Base-by-base conservation (phyloP, 1,140 invertebrate species). In the Macrosteles quadrilineatus region DNA sequence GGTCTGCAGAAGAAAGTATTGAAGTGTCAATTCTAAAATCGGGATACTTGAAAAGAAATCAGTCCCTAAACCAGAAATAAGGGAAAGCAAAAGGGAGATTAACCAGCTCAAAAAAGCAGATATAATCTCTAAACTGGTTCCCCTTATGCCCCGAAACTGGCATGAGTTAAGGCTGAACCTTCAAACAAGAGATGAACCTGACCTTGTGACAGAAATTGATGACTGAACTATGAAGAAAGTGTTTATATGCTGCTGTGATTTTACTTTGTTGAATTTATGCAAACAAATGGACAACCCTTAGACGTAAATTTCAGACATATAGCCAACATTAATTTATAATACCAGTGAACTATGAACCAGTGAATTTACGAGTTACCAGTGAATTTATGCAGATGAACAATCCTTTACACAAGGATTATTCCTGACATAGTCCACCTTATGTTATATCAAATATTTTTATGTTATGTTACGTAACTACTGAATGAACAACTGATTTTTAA, bases 141-240 rank as follows among this genome's bases (percentile, higher is more conserved):
- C 57, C 4, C 29, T 62, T 6, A 62, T 62, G 57, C 57, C 57
- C 21, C 3, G 27, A 62, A 62, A 62, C 29, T 11, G 21, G 19
- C 21, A 30, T 11, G 29, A 4, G 19, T 62, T 62, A 6, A 25
- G 29, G 57, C 19, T 27, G 11, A 62, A 31, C 27, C 57, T 62
- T 30, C 3, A 25, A 6, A 19, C 29, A 62, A 62, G 57, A 25
- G 57, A 62, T 4, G 57, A 62, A 23, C 14, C 57, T 62, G 21
- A 62, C 57, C 57, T 62, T 62, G 19, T 62, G 2, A 62, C 57
- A 30, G 29, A 62, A 3, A 62, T 62, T 62, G 57, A 27, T 62
- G 57, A 25, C 29, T 62, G 29, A 62, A 62, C 21, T 62, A 3
- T 62, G 3, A 53, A 53, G 47, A 53, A 3, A 53, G 47, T 9